Conservation (phyloP, 2,113 vertebrate species). For the Rhodinocichla rosea region DNA sequence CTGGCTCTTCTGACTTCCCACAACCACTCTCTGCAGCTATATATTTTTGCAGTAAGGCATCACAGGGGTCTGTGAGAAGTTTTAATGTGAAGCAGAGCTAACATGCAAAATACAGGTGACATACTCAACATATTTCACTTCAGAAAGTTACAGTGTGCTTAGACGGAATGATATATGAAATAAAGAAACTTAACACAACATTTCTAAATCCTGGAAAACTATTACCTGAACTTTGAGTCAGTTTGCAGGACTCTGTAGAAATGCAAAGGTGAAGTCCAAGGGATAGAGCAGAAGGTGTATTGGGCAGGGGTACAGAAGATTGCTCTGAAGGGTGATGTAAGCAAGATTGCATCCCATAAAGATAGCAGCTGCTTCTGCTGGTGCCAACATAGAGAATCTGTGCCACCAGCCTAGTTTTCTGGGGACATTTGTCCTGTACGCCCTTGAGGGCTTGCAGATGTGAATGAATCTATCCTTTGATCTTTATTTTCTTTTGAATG, state of each 20-base stretch:
- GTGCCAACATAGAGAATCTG: neutral
- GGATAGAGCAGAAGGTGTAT: neutral
- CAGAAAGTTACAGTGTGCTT: neutral
- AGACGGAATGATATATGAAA: neutral
- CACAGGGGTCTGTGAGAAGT: neutral
- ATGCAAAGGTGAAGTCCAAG: neutral
- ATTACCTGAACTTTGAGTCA: too few relatives aligned
- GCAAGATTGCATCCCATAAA: neutral
- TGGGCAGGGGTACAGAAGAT: neutral
- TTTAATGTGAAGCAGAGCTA: neutral
- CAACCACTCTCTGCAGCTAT: neutral
- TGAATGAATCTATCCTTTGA: neutral
- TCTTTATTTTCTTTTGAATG: too few relatives aligned
- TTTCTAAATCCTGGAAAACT: too few relatives aligned
- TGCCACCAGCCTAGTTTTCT: neutral
- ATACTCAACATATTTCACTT: neutral
- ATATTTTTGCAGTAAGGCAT: neutral
- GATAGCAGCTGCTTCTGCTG: neutral
- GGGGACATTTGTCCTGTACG: neutral
- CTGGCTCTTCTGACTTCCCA: neutral
- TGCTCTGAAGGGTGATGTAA: neutral
- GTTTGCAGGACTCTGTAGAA: too few relatives aligned
- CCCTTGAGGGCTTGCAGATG: neutral
- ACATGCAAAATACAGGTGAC: rapidly evolving
- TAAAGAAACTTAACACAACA: too few relatives aligned